Evolutionary conservation across 2,888 invertebrate species (phyloP), one percentile per base, ranked within the genome.

Genomic region (Parthenolecanium corni): DNA sequence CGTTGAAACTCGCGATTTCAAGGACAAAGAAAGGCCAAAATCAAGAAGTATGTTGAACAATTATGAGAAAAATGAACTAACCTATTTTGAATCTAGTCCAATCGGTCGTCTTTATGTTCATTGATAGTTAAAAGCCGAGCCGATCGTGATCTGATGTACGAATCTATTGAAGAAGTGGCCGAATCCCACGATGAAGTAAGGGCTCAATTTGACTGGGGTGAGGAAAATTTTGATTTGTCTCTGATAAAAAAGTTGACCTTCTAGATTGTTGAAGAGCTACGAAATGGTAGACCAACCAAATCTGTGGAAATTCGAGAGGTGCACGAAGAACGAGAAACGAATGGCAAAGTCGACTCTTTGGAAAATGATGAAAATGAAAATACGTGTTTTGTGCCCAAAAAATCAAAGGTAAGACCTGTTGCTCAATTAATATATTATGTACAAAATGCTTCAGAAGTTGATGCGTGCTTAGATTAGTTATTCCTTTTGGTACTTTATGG

Each of bases 81-180:
- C n/a, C n/a, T n/a, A n/a, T n/a, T n/a, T n/a, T n/a, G n/a, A n/a
- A n/a, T n/a, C n/a, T n/a, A n/a, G n/a, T n/a, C n/a, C n/a, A n/a
- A n/a, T n/a, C n/a, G n/a, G n/a, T n/a, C n/a, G n/a, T n/a, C n/a
- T n/a, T n/a, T n/a, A n/a, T n/a, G n/a, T n/a, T n/a, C n/a, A n/a
- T n/a, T n/a, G n/a, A n/a, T n/a, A 56, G 56, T 6, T 44, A 40
- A 42, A 20, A 61, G 31, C 18, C 24, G 49, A 51, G 24, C 49
- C 21, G 61, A 61, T 36, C 49, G 61, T n/a, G 61, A 61, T 20
- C 21, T 61, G 3, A 49, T 61, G 51, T 61, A 61, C 51, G 61
- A 61, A 51, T 49, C 61, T 9, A 61, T 61, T 20, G 61, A 61
- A 51, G 61, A 61, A 51, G 49, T 61, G 18, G 49, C 61, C 18